Base-by-base conservation (phyloP, 2,113 vertebrate genomes). In the Panthera leo region DNA sequence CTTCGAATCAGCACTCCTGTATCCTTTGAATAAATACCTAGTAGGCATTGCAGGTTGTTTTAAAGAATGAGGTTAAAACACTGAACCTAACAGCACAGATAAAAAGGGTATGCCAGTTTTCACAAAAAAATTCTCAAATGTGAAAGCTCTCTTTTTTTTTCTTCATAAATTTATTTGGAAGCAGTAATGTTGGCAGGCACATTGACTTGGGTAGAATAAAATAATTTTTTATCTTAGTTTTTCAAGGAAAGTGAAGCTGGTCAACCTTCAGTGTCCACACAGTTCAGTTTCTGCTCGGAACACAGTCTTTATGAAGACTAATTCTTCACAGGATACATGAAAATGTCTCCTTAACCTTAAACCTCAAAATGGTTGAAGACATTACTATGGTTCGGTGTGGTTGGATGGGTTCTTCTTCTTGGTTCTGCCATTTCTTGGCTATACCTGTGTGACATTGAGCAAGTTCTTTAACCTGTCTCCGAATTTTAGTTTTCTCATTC, bases 1-100 rank as follows among this genome's bases (percentile, higher is more conserved):
- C 58, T 61, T 61, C 7, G 58, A 61, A 23, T 61, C 8, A 25
- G 58, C 58, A 61, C 58, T 25, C 58, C 58, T 61, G 58, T 18
- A 61, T 61, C 58, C 58, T 61, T 61, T 7, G 58, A 21, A 61
- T 61, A 23, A 61, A 2, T 61, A 61, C 58, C 21, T 8, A 61
- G 58, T 23, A 25, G 58, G 58, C 58, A 61, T 61, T 23, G 71
- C 21, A 88, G 61, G 91, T 95, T 98, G 45, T 96, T 98, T 93
- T 94, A 96, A 97, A 97, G 92, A 97, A 85, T 63, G 88, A 95
- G 94, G 34, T 97, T 96, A 92, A 98, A 98, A 97, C 97, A 97
- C 65, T 75, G 89, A 98, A 90, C 27, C 16, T 93, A 97, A 97
- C 89, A 95, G 87, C 55, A 79, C 48, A 94, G 85, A 91, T 67